These are phyloP conservation scores for Eudyptes chrysolophus DNA, from an alignment of 2,113 vertebrate species.

Conservation along the genomic window DNA sequence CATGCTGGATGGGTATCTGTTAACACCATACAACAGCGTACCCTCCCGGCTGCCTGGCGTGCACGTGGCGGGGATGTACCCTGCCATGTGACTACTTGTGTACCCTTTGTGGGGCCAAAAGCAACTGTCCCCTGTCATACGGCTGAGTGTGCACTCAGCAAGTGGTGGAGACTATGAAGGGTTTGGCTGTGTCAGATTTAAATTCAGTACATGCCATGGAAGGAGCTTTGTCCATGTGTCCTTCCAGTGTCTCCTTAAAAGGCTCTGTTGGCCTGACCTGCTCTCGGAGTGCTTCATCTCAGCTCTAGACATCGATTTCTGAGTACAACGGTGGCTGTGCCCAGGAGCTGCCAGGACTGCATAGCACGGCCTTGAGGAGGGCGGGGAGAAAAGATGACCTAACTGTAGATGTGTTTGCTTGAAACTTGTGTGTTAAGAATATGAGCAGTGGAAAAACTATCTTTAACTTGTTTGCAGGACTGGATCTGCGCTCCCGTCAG, in stretches of 20 bases:
- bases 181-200: background rate
- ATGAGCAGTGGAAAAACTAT: background rate
- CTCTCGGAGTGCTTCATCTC: background rate
- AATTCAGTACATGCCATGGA: background rate
- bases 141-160: background rate
- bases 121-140: background rate
- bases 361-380: background rate
- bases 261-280: background rate
- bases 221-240: background rate
- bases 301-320: background rate
- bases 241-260: background rate
- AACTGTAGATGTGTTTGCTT: background rate
- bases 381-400: background rate
- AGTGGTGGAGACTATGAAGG: background rate
- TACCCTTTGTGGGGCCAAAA: background rate
- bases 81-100: too few relatives aligned
- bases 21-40: rapidly evolving
- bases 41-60: background rate
- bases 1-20: background rate
- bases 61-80: rapidly evolving
- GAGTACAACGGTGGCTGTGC: background rate
- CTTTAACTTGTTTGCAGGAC: background rate
- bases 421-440: background rate
- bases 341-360: background rate
- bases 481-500: background rate